Conservation (phyloP, 2,797 vertebrate species). For the Lophotriccus pileatus region DNA sequence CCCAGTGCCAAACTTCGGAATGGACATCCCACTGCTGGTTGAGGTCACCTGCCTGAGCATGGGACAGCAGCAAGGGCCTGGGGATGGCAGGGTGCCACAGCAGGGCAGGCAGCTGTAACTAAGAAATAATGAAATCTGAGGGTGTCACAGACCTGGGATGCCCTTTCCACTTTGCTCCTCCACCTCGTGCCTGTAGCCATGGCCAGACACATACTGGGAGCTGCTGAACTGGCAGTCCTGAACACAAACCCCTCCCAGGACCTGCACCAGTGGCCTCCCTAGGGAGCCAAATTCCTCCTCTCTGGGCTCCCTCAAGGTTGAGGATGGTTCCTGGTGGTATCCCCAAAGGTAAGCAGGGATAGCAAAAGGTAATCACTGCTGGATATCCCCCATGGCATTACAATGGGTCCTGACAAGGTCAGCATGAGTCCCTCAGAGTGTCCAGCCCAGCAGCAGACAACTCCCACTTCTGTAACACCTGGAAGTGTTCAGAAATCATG, state of each 20-base stretch:
- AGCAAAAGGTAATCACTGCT: neutral
- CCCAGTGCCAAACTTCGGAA: neutral
- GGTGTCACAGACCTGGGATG: rapidly evolving
- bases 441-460: neutral
- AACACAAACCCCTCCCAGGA: neutral
- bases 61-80: neutral
- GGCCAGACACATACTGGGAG: rapidly evolving
- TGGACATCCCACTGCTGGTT: rapidly evolving
- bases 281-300: neutral
- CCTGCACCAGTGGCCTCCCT: rapidly evolving
- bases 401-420: neutral
- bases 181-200: neutral
- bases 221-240: neutral
- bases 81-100: neutral
- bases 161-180: neutral
- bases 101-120: neutral
- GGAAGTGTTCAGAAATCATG: neutral
- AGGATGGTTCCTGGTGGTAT: neutral
- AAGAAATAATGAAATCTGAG: neutral
- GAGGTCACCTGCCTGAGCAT: rapidly evolving
- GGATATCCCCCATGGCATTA: neutral
- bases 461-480: neutral
- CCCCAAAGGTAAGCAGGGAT: neutral
- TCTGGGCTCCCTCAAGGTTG: neutral
- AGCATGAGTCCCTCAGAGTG: rapidly evolving